Base-by-base conservation (phyloP, 2,888 invertebrate genomes). In the Amphimallon solstitiale region DNA sequence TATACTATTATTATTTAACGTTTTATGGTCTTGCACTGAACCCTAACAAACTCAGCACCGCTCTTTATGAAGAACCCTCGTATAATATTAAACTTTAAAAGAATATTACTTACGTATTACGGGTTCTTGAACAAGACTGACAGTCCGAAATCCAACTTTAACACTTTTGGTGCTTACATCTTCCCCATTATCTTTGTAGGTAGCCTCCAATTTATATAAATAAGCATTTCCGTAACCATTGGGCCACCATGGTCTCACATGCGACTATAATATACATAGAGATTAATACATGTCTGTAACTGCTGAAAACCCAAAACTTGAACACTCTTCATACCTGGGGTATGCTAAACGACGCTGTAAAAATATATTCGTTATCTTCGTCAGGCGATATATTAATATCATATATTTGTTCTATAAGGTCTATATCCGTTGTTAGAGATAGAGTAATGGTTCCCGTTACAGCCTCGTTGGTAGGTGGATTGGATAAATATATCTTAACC, bases 161-260 rank as follows among this genome's bases (percentile, higher is more conserved):
- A 92, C 74, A n/a, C 82, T 83, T 77, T 89, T 89, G 12, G 77
- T 75, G 10, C 80, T 79, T 5, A 59, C 54, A 70, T 78, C 77
- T 3, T 74, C 69, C 65, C 85, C 83, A 35, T 82, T 77, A 19
- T 79, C 81, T 12, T 72, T 75, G 40, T 88, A 85, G 0, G 83
- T 83, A 0, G 90, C 84, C 63, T 83, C 83, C 51, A 94, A 77
- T 4, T 85, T 82, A 77, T 98, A 98, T 2, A 98, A 82, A 0
- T 86, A 85, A 78, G 93, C 96, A 0, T 86, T 80, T 0, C 97
- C 97, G 75, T 89, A 92, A 17, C 96, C 97, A 81, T 95, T 97
- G 0, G 98, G 98, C 97, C 97, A 98, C 98, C 98, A 98, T 15
- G 86, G 74, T 45, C 86, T 79, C 0, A 92, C 86, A 49, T 80